A percentile compares a stretch with the other conserved stretches of the same genome.
These are phyloP conservation scores for Ictalurus punctatus DNA, from an alignment of 2,113 vertebrate species.

Conservation along the genomic window DNA sequence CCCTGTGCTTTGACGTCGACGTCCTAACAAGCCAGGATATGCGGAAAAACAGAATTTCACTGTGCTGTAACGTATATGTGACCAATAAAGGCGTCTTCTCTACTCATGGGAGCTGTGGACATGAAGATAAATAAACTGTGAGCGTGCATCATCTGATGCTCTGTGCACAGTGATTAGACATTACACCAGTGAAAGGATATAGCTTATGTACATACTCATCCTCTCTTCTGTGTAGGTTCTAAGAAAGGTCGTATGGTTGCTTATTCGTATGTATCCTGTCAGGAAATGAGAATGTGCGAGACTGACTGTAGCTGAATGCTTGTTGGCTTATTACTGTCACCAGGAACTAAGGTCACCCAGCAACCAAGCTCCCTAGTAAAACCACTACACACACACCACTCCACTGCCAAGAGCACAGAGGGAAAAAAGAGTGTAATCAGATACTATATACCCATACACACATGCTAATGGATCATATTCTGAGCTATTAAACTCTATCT, in stretches of 20 bases:
- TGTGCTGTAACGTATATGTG: too few relatives aligned
- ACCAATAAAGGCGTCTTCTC: too few relatives aligned
- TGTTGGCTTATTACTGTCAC: slow-evolving; percentile 45
- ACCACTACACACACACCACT: slow-evolving; percentile 42
- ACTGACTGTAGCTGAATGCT: slow-evolving; percentile 26
- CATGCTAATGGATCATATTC: neutral
- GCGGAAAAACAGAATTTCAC: too few relatives aligned
- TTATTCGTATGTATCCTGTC: neutral
- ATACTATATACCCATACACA: neutral
- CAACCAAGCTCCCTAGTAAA: slow-evolving; percentile 53
- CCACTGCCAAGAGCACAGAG: slow-evolving; percentile 39
- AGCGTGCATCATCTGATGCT: slow-evolving; percentile 33
- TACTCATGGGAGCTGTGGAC: neutral
- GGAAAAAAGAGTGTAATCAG: slow-evolving; percentile 41
- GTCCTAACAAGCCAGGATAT: too few relatives aligned
- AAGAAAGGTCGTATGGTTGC: neutral
- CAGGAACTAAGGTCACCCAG: slow-evolving; percentile 51
- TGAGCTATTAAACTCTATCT: neutral
- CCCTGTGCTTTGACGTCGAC: too few relatives aligned
- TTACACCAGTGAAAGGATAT: slow-evolving; percentile 16
- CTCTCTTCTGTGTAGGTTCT: neutral
- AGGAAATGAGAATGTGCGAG: neutral
- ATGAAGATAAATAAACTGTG: slow-evolving; percentile 21
- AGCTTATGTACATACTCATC: neutral
- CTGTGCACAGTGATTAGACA: slow-evolving; percentile 29